Conservation (phyloP, 2,888 invertebrate genomes). For the Allolobophora icterica region DNA sequence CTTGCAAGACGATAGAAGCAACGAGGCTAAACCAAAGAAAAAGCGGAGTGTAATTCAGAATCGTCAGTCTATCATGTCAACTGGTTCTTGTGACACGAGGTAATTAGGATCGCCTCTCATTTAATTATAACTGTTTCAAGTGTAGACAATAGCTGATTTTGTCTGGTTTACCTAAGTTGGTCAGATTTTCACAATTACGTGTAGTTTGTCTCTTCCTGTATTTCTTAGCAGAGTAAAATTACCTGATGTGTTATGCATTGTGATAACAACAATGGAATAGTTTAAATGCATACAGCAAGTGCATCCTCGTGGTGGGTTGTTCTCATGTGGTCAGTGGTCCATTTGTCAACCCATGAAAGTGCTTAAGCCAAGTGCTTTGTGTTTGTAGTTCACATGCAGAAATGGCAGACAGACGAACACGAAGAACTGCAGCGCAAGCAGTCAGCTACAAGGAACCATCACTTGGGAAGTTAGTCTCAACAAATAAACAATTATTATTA, state of each 20-base stretch:
- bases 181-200: too few relatives aligned
- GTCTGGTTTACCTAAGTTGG: too few relatives aligned
- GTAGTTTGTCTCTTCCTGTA: too few relatives aligned
- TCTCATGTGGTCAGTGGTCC: neutral
- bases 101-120: neutral
- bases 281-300: neutral
- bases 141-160: too few relatives aligned
- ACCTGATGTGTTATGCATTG: too few relatives aligned
- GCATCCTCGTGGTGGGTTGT: neutral
- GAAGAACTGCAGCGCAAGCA: neutral
- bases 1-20: neutral
- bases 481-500: neutral
- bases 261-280: neutral
- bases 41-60: neutral
- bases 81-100: conserved; percentile 8
- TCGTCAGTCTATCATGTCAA: conserved; percentile 1
- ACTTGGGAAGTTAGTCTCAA: neutral
- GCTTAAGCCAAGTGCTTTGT: neutral
- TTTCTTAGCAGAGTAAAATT: too few relatives aligned
- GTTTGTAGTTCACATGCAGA: neutral
- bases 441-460: conserved; percentile 31
- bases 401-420: neutral
- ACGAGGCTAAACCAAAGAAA: neutral
- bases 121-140: too few relatives aligned
- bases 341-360: neutral